Percentiles rank a stretch among this genome's conserved stretches.
phyloP scores from a whole-genome alignment of 2,113 vertebrate genomes.

The Daphoenositta chrysoptera region DNA sequence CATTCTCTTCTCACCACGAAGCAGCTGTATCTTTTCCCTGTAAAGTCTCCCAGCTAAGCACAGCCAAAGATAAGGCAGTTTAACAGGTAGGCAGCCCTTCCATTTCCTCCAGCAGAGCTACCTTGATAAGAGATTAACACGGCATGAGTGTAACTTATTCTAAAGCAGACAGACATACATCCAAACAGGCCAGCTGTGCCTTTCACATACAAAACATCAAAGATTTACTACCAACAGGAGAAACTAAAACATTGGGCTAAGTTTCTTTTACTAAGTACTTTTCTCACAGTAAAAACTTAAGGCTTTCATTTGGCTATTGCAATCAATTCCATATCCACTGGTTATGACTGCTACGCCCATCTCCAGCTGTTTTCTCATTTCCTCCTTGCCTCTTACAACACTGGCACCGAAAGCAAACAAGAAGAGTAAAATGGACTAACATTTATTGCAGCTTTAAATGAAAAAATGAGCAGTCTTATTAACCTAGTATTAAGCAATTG shows the following conservation, averaged over 20 bases:
- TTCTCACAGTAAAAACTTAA: neutral
- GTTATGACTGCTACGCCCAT: neutral
- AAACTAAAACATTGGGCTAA: neutral
- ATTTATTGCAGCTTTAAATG: neutral
- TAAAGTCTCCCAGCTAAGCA: neutral
- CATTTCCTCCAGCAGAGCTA: neutral
- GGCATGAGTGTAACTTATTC: fast-evolving
- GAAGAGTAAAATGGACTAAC: neutral
- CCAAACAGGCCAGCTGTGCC: neutral
- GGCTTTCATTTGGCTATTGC: neutral
- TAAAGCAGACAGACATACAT: neutral
- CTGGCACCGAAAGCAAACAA: neutral
- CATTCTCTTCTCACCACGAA: neutral
- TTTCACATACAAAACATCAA: neutral
- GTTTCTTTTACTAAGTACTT: neutral
- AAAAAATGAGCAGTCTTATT: neutral
- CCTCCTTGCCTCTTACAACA: neutral
- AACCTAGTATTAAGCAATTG: neutral
- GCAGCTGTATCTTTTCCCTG: fast-evolving
- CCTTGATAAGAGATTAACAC: neutral
- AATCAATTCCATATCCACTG: neutral
- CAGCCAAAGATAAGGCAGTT: neutral
- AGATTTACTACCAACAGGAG: neutral
- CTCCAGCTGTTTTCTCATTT: neutral
- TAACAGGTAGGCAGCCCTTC: neutral